These are phyloP conservation scores for Ephydatia muelleri DNA, from an alignment of 37 sponge, comb jelly and placozoan species.

Conservation along the genomic window DNA sequence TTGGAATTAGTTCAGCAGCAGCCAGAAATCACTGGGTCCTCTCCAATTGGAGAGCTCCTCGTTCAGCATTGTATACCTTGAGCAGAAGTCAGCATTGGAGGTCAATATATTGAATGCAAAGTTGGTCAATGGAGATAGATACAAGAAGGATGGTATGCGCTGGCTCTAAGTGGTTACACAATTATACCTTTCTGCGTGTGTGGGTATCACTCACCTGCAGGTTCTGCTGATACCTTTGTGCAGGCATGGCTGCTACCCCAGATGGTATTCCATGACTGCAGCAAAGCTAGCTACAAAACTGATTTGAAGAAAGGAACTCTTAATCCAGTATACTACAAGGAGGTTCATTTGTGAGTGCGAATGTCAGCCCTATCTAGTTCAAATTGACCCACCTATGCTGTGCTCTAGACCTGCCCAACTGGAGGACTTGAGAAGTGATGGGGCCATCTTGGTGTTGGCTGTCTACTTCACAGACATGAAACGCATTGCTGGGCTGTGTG, in stretches of 20 bases:
- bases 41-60: slow-evolving; percentile 7
- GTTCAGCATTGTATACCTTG: slow-evolving; percentile 30
- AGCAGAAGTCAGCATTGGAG: slow-evolving; percentile 9
- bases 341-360: slow-evolving; percentile 52
- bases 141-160: slow-evolving; percentile 7
- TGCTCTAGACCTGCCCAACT: not conserved
- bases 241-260: slow-evolving; percentile 22
- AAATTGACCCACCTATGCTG: not conserved
- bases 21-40: not conserved
- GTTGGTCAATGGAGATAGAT: slow-evolving; percentile 25
- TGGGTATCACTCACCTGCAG: not conserved
- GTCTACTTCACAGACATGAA: not conserved
- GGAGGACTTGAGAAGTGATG: not conserved
- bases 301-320: slow-evolving; percentile 28
- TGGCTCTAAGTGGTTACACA: no score
- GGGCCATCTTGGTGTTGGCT: not conserved
- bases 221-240: slow-evolving; percentile 58
- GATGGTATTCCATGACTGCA: slow-evolving; percentile 6
- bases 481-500: not conserved
- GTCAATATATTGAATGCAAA: slow-evolving; percentile 30
- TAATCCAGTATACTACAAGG: slow-evolving; percentile 50
- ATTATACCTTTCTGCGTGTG: not conserved
- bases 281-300: slow-evolving; percentile 26
- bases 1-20: slow-evolving; percentile 33
- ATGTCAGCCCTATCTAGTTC: not conserved